Conservation (phyloP, 1,140 invertebrate genomes). For the Helicoverpa armigera region DNA sequence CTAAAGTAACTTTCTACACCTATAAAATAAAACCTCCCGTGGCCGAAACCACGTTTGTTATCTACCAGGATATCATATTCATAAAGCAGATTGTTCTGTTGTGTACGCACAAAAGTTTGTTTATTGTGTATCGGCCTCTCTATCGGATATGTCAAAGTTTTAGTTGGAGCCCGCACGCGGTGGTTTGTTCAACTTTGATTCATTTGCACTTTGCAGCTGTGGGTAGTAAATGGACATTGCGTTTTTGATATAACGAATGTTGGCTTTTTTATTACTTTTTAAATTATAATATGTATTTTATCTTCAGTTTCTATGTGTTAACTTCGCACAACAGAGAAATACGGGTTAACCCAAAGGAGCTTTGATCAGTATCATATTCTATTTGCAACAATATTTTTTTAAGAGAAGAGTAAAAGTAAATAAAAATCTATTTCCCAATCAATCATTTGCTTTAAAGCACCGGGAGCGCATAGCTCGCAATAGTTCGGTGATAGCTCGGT, state of each 20-base stretch:
- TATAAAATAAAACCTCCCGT: neutral
- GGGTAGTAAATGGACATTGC: neutral
- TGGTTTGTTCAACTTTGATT: slow-evolving; percentile 31
- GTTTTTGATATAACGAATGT: too few relatives aligned
- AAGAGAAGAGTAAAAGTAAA: neutral
- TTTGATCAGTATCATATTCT: too few relatives aligned
- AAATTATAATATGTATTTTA: neutral
- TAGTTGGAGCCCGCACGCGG: slow-evolving; percentile 22
- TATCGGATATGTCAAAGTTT: slow-evolving; percentile 24
- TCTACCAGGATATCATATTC: neutral
- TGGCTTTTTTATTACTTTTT: too few relatives aligned
- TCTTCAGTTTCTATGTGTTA: too few relatives aligned
- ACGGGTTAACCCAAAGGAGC: too few relatives aligned
- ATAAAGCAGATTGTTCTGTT: slow-evolving; percentile 17
- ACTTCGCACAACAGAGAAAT: too few relatives aligned
- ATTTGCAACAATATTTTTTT: too few relatives aligned
- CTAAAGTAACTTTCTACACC: neutral
- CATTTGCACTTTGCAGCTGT: neutral
- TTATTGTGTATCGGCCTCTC: slow-evolving; percentile 5
- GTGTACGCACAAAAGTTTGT: slow-evolving; percentile 25
- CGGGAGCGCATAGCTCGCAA: slow-evolving; percentile 40
- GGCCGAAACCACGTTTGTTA: neutral
- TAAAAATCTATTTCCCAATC: slow-evolving; percentile 4
- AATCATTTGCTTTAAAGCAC: slow-evolving; percentile 42
- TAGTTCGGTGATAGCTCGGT: slow-evolving; percentile 49